Evolutionary conservation across 2,888 invertebrate genomes (phyloP).

Genomic region (Scaeva pyrastri): DNA sequence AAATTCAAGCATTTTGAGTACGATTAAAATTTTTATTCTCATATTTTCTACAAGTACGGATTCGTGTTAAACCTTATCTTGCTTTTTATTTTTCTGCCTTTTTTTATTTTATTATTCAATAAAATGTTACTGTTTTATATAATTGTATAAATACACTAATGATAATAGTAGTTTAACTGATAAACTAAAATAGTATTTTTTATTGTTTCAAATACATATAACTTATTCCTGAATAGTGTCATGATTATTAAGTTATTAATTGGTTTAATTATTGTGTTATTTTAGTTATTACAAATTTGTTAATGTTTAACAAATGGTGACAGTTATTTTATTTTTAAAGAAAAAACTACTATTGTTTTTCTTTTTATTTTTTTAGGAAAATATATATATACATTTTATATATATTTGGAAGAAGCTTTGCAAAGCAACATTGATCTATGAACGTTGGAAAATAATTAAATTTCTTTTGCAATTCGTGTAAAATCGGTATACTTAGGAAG

Average conservation of each 20-base stretch:
- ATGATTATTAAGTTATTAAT: constrained; percentile 67
- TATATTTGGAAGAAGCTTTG: constrained; percentile 60
- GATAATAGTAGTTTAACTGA: constrained; percentile 71
- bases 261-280: constrained; percentile 34
- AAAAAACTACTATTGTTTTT: background rate
- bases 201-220: constrained; percentile 55
- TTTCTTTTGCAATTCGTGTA: background rate
- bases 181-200: constrained; percentile 59
- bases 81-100: constrained; percentile 57
- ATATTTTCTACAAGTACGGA: constrained; percentile 70
- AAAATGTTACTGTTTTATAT: constrained; percentile 44
- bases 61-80: constrained; percentile 65
- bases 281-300: constrained; percentile 25
- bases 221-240: constrained; percentile 71
- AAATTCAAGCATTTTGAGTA: constrained; percentile 40
- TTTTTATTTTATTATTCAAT: constrained; percentile 32
- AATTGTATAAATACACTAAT: constrained; percentile 74
- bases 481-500: background rate
- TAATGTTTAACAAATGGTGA: constrained; percentile 37
- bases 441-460: constrained; percentile 4
- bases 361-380: background rate
- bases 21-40: constrained; percentile 74
- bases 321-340: constrained; percentile 22
- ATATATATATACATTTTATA: constrained; percentile 40
- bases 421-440: constrained; percentile 55